Conservation (phyloP, 2,113 vertebrate species). For the Corvus moneduloides region DNA sequence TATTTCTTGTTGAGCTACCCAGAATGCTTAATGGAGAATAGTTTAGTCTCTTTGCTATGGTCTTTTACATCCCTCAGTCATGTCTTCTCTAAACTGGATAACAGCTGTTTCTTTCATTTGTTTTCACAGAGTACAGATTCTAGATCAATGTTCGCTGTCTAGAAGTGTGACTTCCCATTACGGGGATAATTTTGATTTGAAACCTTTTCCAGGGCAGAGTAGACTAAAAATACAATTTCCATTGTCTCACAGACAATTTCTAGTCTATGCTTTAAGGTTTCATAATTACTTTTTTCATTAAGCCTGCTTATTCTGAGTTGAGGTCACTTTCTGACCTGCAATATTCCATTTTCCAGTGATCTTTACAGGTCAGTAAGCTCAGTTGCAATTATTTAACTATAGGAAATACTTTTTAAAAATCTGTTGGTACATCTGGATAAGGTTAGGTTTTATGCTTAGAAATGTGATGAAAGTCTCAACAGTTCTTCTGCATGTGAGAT, state of each 20-base stretch:
- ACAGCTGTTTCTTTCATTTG: not conserved
- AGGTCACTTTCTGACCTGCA: not conserved
- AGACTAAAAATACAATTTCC: not conserved
- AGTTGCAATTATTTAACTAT: not conserved
- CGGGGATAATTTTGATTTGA: not conserved
- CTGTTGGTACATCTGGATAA: not conserved
- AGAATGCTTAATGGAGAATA: not conserved
- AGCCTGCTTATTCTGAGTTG: not conserved
- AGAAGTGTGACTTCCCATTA: not conserved
- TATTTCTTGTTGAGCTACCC: not conserved
- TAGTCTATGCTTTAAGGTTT: not conserved
- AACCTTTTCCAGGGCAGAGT: not conserved
- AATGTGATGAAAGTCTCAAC: not conserved
- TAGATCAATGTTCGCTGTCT: fast-evolving
- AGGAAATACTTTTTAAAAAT: not conserved
- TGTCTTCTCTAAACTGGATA: not conserved
- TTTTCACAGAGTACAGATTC: not conserved
- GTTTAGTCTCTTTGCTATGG: not conserved
- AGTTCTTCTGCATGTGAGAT: not conserved
- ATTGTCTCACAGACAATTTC: not conserved
- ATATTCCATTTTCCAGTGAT: not conserved
- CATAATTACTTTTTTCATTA: not conserved
- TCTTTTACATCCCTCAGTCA: not conserved
- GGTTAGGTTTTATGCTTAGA: not conserved
- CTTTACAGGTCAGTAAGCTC: not conserved